These are phyloP conservation scores for Carapus acus DNA, from an alignment of 2,797 vertebrate genomes.

Conservation along the genomic window DNA sequence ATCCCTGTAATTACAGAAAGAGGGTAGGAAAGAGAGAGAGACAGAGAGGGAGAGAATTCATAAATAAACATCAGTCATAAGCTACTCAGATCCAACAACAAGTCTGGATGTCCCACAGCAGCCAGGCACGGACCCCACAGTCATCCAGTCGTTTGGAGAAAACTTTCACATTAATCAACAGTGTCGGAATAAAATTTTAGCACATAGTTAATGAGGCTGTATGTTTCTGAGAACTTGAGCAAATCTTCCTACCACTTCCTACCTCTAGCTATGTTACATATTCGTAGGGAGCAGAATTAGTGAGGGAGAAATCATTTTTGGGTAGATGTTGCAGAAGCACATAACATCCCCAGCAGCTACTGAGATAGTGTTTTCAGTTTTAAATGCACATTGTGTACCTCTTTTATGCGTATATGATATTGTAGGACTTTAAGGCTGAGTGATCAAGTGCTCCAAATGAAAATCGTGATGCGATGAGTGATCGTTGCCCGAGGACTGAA, in stretches of 20 bases:
- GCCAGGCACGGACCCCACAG: conserved; percentile 18
- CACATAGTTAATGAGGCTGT: conserved; percentile 17
- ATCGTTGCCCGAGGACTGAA: conserved; percentile 2
- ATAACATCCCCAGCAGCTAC: conserved; percentile 4
- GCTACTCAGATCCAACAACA: conserved; percentile 45
- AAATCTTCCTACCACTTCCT: conserved; percentile 12
- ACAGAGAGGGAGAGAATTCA: not conserved
- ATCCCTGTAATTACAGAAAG: conserved; percentile 73
- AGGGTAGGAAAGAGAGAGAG: not conserved
- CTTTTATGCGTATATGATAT: conserved; percentile 4
- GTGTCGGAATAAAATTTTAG: conserved; percentile 24
- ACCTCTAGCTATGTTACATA: conserved; percentile 25
- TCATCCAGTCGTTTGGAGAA: conserved; percentile 25
- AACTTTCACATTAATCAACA: conserved; percentile 35
- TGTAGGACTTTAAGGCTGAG: not conserved
- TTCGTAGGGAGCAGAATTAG: conserved; percentile 13
- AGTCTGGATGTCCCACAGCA: conserved; percentile 29
- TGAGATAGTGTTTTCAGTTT: not conserved
- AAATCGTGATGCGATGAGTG: not conserved
- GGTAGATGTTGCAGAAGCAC: not conserved
- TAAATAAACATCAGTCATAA: conserved; percentile 39
- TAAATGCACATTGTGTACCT: not conserved
- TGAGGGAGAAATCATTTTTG: not conserved
- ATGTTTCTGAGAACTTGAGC: not conserved
- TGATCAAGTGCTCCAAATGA: not conserved